Base-by-base conservation (phyloP, 2,888 invertebrate species). In the Panorpa germanica region DNA sequence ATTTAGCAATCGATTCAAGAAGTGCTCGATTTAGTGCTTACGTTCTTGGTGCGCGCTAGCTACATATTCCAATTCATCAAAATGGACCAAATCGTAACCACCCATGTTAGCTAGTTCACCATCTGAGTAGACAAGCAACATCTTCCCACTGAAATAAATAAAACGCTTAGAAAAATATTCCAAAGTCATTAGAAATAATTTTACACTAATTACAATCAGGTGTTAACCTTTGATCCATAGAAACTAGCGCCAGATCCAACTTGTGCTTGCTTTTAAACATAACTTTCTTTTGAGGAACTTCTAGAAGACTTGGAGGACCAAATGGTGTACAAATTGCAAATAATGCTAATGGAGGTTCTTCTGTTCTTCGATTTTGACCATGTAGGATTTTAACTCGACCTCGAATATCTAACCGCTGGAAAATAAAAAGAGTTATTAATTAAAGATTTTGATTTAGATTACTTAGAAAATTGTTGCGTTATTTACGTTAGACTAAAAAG, bases 201-300 rank as follows among this genome's bases (percentile, higher is more conserved):
- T n/a, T n/a, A n/a, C n/a, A n/a, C n/a, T n/a, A n/a, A n/a, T n/a
- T n/a, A n/a, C n/a, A n/a, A n/a, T n/a, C n/a, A n/a, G n/a, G n/a
- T 22, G 44, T 32, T 48, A 46, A 80, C 80, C 78, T 68, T 61
- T 80, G 82, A 57, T 90, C 90, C 82, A 90, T 86, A 24, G 86
- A 86, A 42, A 88, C 77, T 41, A 88, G 67, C 37, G 81, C 74
- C 33, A 91, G 65, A 54, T 93, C 91, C 43, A 93, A 66, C 50
- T 90, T 88, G 62, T 93, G 93, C 61, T 93, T 91, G 58, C 85
- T 88, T 57, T 93, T 93, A 61, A 93, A 86, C 74, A 93, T 90
- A 40, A 88, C 80, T 57, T 93, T 93, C 50, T 91, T 85, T 46
- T 88, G 83, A 3, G 90, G 86, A 38, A 86, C 78, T 53, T 93